Evolutionary conservation across 2,797 vertebrate species (phyloP).

Genomic region (Eupleurogrammus muticus): DNA sequence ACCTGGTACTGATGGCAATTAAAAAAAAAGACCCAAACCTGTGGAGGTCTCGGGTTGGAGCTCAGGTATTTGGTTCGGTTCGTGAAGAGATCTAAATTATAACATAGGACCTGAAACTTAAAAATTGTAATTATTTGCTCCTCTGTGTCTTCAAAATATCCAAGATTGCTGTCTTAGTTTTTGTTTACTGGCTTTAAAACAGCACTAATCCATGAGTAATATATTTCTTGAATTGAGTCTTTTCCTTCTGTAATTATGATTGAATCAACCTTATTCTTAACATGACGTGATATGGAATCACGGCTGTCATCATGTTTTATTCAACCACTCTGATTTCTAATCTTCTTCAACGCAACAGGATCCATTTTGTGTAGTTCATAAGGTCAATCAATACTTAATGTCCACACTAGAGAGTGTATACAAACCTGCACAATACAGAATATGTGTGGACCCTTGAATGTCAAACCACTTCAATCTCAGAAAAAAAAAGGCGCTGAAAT

Average conservation of each 20-base stretch:
- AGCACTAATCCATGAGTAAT: background rate
- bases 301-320: slow-evolving; percentile 59
- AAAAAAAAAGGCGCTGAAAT: too few relatives aligned
- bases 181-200: background rate
- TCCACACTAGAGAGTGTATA: slow-evolving; percentile 36
- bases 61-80: too few relatives aligned
- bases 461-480: slow-evolving; percentile 11
- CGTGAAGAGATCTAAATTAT: background rate
- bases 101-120: background rate
- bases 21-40: too few relatives aligned
- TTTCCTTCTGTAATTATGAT: slow-evolving; percentile 4
- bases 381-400: slow-evolving; percentile 71
- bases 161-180: background rate
- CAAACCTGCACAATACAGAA: slow-evolving; percentile 41
- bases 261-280: slow-evolving; percentile 42
- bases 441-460: slow-evolving; percentile 19
- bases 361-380: slow-evolving; percentile 65
- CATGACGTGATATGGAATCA: slow-evolving; percentile 49
- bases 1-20: too few relatives aligned
- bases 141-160: background rate
- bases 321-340: slow-evolving; percentile 65
- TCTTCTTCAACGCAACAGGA: slow-evolving; percentile 61
- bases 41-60: too few relatives aligned
- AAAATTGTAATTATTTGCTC: background rate
- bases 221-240: background rate